Conservation (phyloP, 2,888 invertebrate species). For the Ectobius pallidus region DNA sequence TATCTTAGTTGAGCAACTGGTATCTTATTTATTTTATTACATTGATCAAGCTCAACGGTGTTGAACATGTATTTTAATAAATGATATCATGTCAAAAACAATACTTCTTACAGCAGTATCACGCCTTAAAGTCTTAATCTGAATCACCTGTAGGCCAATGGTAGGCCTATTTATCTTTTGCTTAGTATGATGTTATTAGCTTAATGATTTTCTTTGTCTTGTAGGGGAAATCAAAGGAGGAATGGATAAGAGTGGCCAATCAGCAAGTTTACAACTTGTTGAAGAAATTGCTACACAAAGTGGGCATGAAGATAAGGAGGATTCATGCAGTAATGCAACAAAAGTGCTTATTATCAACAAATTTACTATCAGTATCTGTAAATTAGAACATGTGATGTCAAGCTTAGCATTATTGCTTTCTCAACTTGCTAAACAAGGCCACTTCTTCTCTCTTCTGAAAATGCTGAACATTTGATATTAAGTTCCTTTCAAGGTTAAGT, state of each 20-base stretch:
- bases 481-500: too few relatives aligned
- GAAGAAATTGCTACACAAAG: constrained; percentile 66
- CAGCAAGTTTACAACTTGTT: constrained; percentile 96
- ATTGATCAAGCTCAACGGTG: too few relatives aligned
- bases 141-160: too few relatives aligned
- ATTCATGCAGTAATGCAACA: constrained; percentile 31
- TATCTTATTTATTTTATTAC: too few relatives aligned
- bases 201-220: constrained; percentile 5
- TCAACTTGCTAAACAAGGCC: constrained; percentile 33
- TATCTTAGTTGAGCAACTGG: too few relatives aligned
- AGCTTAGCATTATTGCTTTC: constrained; percentile 26
- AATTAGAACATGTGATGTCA: constrained; percentile 28
- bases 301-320: constrained; percentile 7
- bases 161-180: too few relatives aligned
- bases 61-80: too few relatives aligned
- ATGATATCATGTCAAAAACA: too few relatives aligned
- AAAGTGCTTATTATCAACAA: constrained; percentile 39
- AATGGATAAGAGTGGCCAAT: constrained; percentile 95
- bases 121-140: too few relatives aligned
- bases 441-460: constrained; percentile 14
- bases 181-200: too few relatives aligned
- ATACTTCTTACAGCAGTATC: too few relatives aligned
- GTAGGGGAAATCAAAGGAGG: constrained; percentile 90
- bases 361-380: constrained; percentile 34
- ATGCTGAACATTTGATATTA: too few relatives aligned